Conservation (phyloP, 2,888 invertebrate species). For the Trisateles emortualis region DNA sequence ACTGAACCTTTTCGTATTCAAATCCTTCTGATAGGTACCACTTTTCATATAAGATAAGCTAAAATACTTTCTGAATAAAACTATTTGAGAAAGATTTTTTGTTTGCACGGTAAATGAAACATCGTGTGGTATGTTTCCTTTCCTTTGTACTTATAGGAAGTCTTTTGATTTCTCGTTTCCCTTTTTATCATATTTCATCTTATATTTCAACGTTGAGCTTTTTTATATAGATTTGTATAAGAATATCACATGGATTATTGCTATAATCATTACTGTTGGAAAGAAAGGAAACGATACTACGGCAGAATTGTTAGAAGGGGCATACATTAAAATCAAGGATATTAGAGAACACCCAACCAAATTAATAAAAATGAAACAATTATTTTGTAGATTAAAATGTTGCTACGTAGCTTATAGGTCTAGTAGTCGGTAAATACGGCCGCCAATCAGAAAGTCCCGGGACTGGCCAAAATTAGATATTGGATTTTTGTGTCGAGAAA, state of each 20-base stretch:
- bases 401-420: no score
- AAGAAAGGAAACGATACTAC: no score
- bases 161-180: slow-evolving; percentile 20
- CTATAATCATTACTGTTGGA: not conserved
- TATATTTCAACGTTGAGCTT: slow-evolving; percentile 18
- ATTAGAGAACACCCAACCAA: no score
- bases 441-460: no score
- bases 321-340: no score
- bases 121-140: slow-evolving; percentile 35
- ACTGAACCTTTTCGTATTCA: slow-evolving; percentile 23
- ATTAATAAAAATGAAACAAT: no score
- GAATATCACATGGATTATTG: not conserved
- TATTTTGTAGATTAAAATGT: no score
- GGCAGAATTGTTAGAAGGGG: no score
- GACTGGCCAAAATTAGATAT: no score
- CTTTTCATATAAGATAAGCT: slow-evolving; percentile 16
- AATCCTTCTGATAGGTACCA: slow-evolving; percentile 22
- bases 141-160: slow-evolving; percentile 28
- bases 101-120: slow-evolving; percentile 38
- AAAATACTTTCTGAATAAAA: slow-evolving; percentile 21
- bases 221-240: not conserved
- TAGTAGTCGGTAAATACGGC: no score
- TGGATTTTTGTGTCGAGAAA: no score
- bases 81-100: slow-evolving; percentile 21
- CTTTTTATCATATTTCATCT: slow-evolving; percentile 39